Base-by-base conservation (phyloP, 2,797 vertebrate species). In the Sphenopsis melanotis region DNA sequence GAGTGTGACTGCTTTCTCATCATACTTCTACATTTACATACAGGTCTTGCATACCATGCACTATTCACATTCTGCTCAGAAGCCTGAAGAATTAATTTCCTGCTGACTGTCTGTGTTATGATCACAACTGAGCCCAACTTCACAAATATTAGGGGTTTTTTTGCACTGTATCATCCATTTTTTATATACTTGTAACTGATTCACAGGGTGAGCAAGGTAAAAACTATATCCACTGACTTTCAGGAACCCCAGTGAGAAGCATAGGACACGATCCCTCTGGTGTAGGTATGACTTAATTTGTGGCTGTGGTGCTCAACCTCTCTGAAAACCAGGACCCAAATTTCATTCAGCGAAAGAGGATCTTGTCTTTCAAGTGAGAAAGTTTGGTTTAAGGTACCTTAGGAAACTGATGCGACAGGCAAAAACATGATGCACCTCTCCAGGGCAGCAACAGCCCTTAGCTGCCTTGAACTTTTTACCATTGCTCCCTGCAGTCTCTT, bases 381-480 rank as follows among this genome's bases (percentile, higher is more conserved):
- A 39, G 12, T 53, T 64, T 42, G 53, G 17, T 68, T 81, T 83
- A 66, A 95, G 34, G 4, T 39, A 32, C 44, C 41, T 77, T 15
- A 61, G 36, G 49, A 66, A 91, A 91, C 46, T 6, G 13, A 55
- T 32, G 36, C 22, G 76, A 52, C 24, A 55, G 20, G 21, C 32
- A 91, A 52, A 83, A 91, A 63, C 2, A 34, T 12, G 32, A 70
- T 18, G 14, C 59, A 50, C 16, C 29, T 75, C 29, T 39, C 29
- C 60, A 80, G 46, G 23, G 39, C 59, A 68, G 34, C 64, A 52
- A 39, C 6, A 53, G 44, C 59, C 44, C 71, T 80, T 71, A 80
- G 29, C 60, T 77, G 44, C 32, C 52, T 71, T 82, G 30, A 65
- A 39, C 52, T 0, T 0, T 1, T 0, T 1, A 37, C 26, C 8